Evolutionary conservation across 2,888 invertebrate species (phyloP).

Genomic region (Pandemis cinnamomeana): DNA sequence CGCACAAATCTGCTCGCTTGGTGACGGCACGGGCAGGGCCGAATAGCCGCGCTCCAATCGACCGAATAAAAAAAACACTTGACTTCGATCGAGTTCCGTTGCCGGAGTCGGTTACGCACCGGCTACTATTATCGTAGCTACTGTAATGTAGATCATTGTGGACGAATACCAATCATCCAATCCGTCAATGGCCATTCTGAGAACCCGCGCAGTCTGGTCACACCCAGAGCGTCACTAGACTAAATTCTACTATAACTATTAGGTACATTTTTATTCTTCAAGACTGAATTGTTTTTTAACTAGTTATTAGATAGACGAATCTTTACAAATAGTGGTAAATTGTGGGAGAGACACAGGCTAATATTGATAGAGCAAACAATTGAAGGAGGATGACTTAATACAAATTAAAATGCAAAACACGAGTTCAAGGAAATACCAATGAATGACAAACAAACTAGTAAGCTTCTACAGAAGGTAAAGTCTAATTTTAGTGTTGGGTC

Average conservation of each 20-base stretch:
- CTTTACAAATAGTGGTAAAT: conserved; percentile 1
- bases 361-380: conserved; percentile 23
- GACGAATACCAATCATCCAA: conserved; percentile 24
- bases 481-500: neutral
- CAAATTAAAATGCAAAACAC: conserved; percentile 21
- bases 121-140: conserved; percentile 45
- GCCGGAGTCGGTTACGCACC: conserved; percentile 48
- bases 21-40: conserved; percentile 67
- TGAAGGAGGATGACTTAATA: conserved; percentile 29
- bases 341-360: neutral
- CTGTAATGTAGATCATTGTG: conserved; percentile 44
- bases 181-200: conserved; percentile 23
- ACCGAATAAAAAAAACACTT: conserved; percentile 60
- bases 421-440: conserved; percentile 16
- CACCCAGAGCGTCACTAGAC: conserved; percentile 7
- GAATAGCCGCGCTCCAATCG: conserved; percentile 58
- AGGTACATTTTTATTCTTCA: neutral
- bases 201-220: conserved; percentile 25
- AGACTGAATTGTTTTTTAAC: neutral
- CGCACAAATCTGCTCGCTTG: conserved; percentile 56
- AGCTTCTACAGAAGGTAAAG: neutral
- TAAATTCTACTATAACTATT: neutral
- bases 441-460: conserved; percentile 4
- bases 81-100: conserved; percentile 58
- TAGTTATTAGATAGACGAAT: neutral